A percentile compares a stretch with the other conserved stretches of the same genome.
Conservation (phyloP, 2,113 vertebrate genomes). For the Otocyon megalotis region DNA sequence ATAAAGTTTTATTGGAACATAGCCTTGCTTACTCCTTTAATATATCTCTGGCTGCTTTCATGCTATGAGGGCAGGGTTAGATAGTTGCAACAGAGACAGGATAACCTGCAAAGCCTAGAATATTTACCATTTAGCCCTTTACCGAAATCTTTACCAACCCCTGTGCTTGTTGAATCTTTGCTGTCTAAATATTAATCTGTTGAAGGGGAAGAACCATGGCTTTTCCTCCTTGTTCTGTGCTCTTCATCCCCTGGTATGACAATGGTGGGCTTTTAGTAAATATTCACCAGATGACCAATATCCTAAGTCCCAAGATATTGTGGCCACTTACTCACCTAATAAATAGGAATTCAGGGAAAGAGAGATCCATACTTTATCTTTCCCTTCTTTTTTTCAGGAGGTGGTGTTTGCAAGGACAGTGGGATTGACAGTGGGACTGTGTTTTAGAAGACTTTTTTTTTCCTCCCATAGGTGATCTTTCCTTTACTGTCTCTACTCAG, state of each 20-base stretch:
- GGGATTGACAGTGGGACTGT: not conserved
- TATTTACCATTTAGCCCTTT: not conserved
- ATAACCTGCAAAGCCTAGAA: not conserved
- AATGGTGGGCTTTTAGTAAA: not conserved
- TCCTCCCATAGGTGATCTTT: not conserved
- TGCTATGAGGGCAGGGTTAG: not conserved
- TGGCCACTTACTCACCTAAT: not conserved
- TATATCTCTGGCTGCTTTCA: not conserved
- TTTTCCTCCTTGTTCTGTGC: not conserved
- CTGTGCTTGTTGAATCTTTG: not conserved
- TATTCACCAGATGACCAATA: not conserved
- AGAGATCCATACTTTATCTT: not conserved
- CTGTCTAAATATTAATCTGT: not conserved
- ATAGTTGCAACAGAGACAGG: not conserved
- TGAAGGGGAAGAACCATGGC: not conserved
- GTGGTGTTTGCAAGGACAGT: not conserved
- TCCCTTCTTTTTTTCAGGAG: not conserved
- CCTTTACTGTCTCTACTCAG: not conserved
- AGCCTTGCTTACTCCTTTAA: not conserved
- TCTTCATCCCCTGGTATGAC: not conserved
- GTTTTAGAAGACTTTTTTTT: not conserved
- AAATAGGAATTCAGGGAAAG: not conserved
- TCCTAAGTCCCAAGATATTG: not conserved
- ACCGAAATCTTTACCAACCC: not conserved
- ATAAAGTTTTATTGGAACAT: conserved; percentile 12